Evolutionary conservation across 2,888 invertebrate species (phyloP).

Genomic region (Drosophila lutescens): DNA sequence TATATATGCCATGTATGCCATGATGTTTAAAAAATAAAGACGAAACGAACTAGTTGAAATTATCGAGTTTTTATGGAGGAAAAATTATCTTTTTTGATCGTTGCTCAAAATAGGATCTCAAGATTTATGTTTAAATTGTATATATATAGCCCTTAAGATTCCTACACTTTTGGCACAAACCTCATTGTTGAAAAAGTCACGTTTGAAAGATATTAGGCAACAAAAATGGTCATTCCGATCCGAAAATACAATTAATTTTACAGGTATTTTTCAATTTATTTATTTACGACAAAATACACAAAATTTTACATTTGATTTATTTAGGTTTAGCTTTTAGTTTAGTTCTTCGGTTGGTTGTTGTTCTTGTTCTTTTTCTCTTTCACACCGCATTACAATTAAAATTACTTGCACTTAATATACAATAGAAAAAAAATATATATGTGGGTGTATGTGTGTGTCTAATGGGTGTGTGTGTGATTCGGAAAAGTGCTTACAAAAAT

Average conservation of each 20-base stretch:
- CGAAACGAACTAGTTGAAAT: conserved; percentile 34
- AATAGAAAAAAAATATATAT: conserved; percentile 61
- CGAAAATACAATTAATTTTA: not conserved
- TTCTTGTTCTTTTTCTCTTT: conserved; percentile 24
- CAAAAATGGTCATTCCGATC: not conserved
- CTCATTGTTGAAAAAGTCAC: too few relatives aligned
- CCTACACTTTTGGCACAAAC: too few relatives aligned
- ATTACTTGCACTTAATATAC: conserved; percentile 65
- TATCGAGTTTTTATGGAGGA: not conserved
- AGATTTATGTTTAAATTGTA: too few relatives aligned
- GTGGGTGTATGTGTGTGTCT: conserved; percentile 43
- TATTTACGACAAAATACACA: conserved; percentile 79
- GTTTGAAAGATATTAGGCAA: too few relatives aligned
- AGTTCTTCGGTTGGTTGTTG: conserved; percentile 47
- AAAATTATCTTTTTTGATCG: too few relatives aligned
- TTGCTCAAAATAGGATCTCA: too few relatives aligned
- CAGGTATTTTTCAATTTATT: conserved; percentile 57
- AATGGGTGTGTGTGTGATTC: conserved; percentile 22
- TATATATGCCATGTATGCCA: conserved; percentile 16
- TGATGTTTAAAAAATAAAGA: conserved; percentile 55
- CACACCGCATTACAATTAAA: conserved; percentile 50
- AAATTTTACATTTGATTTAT: conserved; percentile 70
- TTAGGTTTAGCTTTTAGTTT: conserved; percentile 49
- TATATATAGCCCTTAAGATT: too few relatives aligned
- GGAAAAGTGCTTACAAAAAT: conserved; percentile 28